Conservation (phyloP, 2,113 vertebrate species). For the Piaya cayana region DNA sequence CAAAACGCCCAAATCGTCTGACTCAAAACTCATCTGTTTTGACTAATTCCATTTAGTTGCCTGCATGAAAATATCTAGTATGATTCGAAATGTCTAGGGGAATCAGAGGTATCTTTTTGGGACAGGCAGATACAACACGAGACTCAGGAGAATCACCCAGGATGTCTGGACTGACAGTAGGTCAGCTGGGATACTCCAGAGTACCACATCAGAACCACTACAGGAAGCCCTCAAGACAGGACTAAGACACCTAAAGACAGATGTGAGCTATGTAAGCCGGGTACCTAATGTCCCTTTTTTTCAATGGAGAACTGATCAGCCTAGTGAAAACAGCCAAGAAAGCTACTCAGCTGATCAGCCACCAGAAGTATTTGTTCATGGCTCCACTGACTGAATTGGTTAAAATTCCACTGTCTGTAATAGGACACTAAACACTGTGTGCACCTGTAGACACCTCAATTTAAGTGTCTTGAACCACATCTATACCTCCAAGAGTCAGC, state of each 20-base stretch:
- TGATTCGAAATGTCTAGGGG: not conserved
- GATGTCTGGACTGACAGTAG: not conserved
- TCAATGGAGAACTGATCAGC: not conserved
- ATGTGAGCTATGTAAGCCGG: not conserved
- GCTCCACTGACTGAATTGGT: not conserved
- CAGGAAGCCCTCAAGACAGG: not conserved
- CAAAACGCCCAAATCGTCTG: not conserved
- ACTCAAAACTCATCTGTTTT: not conserved
- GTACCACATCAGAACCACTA: not conserved
- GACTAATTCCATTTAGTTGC: not conserved
- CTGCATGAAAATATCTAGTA: not conserved
- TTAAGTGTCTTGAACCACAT: not conserved
- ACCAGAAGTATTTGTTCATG: not conserved
- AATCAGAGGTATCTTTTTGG: not conserved
- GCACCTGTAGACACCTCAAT: not conserved
- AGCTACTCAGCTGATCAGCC: not conserved
- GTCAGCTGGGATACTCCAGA: not conserved
- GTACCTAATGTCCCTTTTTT: not conserved
- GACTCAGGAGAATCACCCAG: not conserved
- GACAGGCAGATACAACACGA: not conserved
- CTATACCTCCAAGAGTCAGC: not conserved
- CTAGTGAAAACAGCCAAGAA: not conserved
- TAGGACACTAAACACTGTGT: not conserved
- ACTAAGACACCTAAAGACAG: not conserved
- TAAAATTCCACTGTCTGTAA: not conserved